Conservation (phyloP, 2,113 vertebrate species). For the Chaetodon auriga region DNA sequence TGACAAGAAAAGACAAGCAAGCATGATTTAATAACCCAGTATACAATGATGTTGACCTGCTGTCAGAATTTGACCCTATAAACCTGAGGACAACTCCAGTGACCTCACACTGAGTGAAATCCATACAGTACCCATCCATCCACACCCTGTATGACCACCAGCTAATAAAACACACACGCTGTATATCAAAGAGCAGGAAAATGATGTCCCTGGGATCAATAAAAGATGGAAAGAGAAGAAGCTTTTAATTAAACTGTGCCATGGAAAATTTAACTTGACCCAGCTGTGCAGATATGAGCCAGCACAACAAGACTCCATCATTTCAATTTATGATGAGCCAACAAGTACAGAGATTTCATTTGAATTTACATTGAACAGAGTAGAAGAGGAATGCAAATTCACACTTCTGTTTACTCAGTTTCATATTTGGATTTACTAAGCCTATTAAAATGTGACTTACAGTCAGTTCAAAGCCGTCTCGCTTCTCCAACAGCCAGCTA, state of each 20-base stretch:
- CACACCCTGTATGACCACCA: background rate
- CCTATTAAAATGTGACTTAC: background rate
- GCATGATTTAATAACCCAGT: background rate
- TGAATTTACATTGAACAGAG: background rate
- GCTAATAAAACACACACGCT: constrained; percentile 27
- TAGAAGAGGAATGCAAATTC: background rate
- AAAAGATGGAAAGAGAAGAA: constrained; percentile 1
- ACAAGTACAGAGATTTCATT: background rate
- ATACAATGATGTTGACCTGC: constrained; percentile 2
- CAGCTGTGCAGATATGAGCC: background rate
- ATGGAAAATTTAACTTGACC: background rate
- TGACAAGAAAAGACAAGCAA: background rate
- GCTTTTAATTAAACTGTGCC: constrained; percentile 36
- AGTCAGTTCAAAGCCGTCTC: background rate
- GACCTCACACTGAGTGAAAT: constrained; percentile 19
- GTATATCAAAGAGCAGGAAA: background rate
- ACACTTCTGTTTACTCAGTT: background rate
- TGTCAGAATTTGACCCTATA: background rate
- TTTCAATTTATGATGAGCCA: constrained; percentile 23
- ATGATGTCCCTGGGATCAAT: constrained; percentile 31
- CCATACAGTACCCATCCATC: constrained; percentile 6
- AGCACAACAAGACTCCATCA: background rate
- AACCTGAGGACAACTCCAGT: background rate
- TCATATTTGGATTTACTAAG: background rate
- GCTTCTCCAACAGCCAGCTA: background rate